Conservation (phyloP, 2,888 invertebrate species). For the Campoplex capitator region DNA sequence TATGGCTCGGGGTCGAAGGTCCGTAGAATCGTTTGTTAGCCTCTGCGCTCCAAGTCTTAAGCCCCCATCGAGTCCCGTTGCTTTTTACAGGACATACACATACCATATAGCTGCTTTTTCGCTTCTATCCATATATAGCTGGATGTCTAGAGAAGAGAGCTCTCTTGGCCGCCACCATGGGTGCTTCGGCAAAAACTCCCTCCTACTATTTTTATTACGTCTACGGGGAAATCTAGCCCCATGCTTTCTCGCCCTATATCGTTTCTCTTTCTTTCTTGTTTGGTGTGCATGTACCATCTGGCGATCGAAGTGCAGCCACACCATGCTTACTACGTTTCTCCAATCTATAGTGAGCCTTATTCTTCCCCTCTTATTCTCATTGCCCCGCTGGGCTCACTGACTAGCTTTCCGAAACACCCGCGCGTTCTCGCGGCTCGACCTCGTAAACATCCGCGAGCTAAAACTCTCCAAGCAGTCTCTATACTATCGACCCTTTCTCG, state of each 20-base stretch:
- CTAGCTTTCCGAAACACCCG: constrained; percentile 51
- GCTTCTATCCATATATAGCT: constrained; percentile 25
- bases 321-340: constrained; percentile 60
- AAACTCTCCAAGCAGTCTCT: constrained; percentile 41
- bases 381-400: constrained; percentile 4
- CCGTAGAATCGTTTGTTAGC: constrained; percentile 78
- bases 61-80: constrained; percentile 64
- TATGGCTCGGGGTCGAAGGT: constrained; percentile 73
- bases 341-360: constrained; percentile 1
- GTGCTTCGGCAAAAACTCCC: constrained; percentile 42
- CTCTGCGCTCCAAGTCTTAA: constrained; percentile 56
- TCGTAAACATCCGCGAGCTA: constrained; percentile 67
- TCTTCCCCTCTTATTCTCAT: not conserved
- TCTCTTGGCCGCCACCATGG: constrained; percentile 32
- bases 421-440: constrained; percentile 60
- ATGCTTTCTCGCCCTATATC: constrained; percentile 61
- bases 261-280: constrained; percentile 63
- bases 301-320: constrained; percentile 61
- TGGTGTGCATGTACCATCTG: constrained; percentile 66
- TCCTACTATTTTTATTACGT: constrained; percentile 79
- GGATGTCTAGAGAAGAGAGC: constrained; percentile 51
- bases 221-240: constrained; percentile 82
- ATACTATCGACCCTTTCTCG: constrained; percentile 15
- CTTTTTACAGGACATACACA: constrained; percentile 52
- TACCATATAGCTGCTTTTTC: constrained; percentile 17